Base-by-base conservation (phyloP, 2,888 invertebrate genomes). In the Tholera decimalis region DNA sequence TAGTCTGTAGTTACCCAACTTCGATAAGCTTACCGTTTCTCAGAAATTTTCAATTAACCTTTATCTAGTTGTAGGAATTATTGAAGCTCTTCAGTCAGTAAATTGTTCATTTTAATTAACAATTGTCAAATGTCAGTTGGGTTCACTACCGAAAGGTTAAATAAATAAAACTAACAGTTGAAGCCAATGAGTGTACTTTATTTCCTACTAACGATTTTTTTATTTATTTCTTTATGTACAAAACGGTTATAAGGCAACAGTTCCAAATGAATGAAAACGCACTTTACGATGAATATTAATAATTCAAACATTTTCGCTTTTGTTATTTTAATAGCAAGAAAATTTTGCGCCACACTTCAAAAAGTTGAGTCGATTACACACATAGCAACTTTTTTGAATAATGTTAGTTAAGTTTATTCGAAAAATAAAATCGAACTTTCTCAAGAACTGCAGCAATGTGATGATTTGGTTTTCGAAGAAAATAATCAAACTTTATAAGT, bases 241-340 rank as follows among this genome's bases (percentile, higher is more conserved):
- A 95, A 95, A 94, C 91, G 89, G 91, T 93, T 88, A 92, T 95
- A 95, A 95, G 95, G 95, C 95, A 95, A 93, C 94, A 92, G 91
- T 93, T 93, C 85, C 83, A 93, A 95, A 93, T 89, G 80, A 93
- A 92, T 90, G 83, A 89, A 89, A 93, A 91, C 88, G 90, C 89
- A 85, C 85, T 80, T 84, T 84, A 84, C 80, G 83, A 85, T 88
- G 83, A 87, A 84, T 83, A 83, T 82, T 83, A 82, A 83, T 82
- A 81, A 82, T 83, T 77, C 73, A 83, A 87, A 86, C 78, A 83
- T 86, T 86, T 64, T 84, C 75, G 73, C 79, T 71, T 82, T 82
- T 74, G 65, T 54, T 79, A 53, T 82, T 80, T 57, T 60, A 77
- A 49, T 88, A 88, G 89, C 89, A 84, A 88, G 85, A 87, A 75